Evolutionary conservation across 2,888 invertebrate genomes (phyloP), one percentile per base, ranked within the genome.

Genomic region (Drosophila ochracea): DNA sequence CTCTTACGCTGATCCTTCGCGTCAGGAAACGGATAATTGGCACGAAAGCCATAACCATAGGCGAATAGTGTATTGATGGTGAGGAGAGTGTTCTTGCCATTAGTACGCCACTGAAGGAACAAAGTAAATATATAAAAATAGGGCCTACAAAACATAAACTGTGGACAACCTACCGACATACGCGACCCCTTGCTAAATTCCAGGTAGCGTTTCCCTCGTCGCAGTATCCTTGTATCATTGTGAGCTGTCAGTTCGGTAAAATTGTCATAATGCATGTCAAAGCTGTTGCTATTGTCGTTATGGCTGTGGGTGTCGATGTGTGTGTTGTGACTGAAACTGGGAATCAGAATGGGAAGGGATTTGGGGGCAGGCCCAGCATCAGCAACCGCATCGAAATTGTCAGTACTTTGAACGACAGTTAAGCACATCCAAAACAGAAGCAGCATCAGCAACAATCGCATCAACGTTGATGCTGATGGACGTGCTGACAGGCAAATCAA

Each of bases 11-110:
- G 91, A 75, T 94, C 94, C 1, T 94, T 93, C 74, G 94, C 94
- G 0, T 94, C 94, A 64, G 92, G 90, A 69, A 93, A 92, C 80
- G 94, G 91, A 94, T 95, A 97, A 82, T 95, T 96, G 73, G 96
- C 94, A 67, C 96, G 95, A 91, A 96, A 96, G 2, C 96, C 96
- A 81, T 95, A 92, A 0, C 96, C 96, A 76, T 96, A 96, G 0
- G 96, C 95, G 89, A 96, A 96, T 63, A 97, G 93, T 75, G 95
- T 95, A 78, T 95, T 95, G 92, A 95, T 95, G 1, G 94, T 94
- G 0, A 97, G 92, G 83, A 96, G 94, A 86, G 95, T 96, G 58
- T 95, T 95, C 93, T 96, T 97, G 76, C 95, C 95, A 91, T 96
- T 97, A 4, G 96, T 92, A 64, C 97, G 95, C 82, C 96, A 94